Percentiles rank a stretch among this genome's conserved stretches.
These are phyloP conservation scores for Hippocampus barbouri DNA, from an alignment of 2,113 vertebrate genomes.

Conservation along the genomic window DNA sequence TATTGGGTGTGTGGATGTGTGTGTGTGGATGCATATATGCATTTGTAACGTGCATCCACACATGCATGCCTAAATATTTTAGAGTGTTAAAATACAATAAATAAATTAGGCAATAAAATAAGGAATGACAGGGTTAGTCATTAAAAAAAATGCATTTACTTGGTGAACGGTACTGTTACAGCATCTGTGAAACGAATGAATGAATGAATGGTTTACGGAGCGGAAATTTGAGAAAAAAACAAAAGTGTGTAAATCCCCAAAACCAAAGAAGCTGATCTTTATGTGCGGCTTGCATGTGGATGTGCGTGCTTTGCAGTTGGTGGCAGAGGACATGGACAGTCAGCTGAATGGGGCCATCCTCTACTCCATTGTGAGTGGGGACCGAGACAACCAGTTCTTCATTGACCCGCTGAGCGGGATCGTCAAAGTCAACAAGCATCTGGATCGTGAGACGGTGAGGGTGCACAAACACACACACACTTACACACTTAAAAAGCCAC, in stretches of 20 bases:
- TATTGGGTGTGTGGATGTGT: too few relatives aligned
- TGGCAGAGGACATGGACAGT: conserved; percentile 91
- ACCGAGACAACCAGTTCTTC: conserved; percentile 86
- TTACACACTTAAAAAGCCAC: not conserved
- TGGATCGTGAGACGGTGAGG: conserved; percentile 92
- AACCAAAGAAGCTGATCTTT: not conserved
- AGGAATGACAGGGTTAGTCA: not conserved
- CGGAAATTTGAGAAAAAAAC: not conserved
- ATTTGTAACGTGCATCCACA: too few relatives aligned
- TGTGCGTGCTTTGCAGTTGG: conserved; percentile 71
- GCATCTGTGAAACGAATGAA: not conserved
- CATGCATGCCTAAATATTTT: too few relatives aligned
- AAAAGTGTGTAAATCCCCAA: not conserved
- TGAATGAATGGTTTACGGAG: not conserved
- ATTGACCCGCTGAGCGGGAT: conserved; percentile 85
- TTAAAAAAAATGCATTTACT: not conserved
- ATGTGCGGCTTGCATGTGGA: conserved; percentile 7
- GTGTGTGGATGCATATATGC: too few relatives aligned
- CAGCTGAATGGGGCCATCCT: conserved; percentile 82
- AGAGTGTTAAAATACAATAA: too few relatives aligned
- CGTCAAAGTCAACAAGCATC: conserved; percentile 89
- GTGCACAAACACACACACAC: not conserved
- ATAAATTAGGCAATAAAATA: too few relatives aligned
- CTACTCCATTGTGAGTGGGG: conserved; percentile 89
- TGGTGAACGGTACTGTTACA: not conserved